These are phyloP conservation scores for Apodemus sylvaticus DNA, from an alignment of 2,113 vertebrate species.

Conservation along the genomic window DNA sequence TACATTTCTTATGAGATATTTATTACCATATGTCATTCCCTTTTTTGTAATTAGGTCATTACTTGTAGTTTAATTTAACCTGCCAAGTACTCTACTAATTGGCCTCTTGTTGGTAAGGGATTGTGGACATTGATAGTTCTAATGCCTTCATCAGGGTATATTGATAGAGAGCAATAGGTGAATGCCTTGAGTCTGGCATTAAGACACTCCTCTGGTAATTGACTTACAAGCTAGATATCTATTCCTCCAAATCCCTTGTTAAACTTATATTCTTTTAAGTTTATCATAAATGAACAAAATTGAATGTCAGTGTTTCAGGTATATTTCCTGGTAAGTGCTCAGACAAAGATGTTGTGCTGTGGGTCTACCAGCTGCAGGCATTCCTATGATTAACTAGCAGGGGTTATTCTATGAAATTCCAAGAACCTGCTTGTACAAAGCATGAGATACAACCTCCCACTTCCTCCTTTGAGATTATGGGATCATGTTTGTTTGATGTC, in stretches of 20 bases:
- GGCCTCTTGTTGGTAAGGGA: constrained; percentile 16
- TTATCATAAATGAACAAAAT: constrained; percentile 32
- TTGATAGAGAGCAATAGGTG: background rate
- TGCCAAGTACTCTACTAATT: constrained; percentile 56
- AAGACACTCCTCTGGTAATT: background rate
- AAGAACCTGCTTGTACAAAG: background rate
- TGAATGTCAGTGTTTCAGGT: background rate
- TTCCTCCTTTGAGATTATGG: background rate
- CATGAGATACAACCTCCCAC: background rate
- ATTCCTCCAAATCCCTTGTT: constrained; percentile 55
- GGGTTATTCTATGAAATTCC: background rate
- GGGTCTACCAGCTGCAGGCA: background rate
- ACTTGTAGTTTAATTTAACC: constrained; percentile 56
- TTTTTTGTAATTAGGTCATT: constrained; percentile 58
- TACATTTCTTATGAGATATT: constrained; percentile 78
- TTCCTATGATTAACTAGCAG: background rate
- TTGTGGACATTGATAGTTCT: background rate
- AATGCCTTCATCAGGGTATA: background rate
- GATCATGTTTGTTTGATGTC: background rate
- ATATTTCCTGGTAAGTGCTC: constrained; percentile 37
- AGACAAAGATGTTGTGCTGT: background rate
- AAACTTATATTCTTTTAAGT: background rate
- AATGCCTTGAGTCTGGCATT: constrained; percentile 28
- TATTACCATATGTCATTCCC: constrained; percentile 75
- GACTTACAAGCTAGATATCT: constrained; percentile 4